Conservation (phyloP, 2,113 vertebrate species). For the Murina feae region DNA sequence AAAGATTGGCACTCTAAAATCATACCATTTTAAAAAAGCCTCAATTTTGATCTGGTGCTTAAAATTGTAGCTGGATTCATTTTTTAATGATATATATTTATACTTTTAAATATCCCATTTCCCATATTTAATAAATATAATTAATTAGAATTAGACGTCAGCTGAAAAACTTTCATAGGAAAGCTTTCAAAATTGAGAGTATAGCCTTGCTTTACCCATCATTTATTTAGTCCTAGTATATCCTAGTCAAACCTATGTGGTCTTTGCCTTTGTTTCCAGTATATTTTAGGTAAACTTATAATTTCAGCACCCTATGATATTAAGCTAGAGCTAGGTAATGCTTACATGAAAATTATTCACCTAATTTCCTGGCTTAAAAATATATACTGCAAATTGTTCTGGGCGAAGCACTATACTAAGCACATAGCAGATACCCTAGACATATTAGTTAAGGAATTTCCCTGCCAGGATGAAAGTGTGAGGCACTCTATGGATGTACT, state of each 20-base stretch:
- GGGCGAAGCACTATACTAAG: neutral
- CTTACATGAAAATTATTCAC: neutral
- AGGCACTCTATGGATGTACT: neutral
- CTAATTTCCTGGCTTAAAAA: neutral
- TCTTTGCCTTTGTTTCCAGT: neutral
- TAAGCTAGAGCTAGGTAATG: neutral
- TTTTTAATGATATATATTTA: neutral
- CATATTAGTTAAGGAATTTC: neutral
- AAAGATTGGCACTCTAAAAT: neutral
- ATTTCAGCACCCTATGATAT: neutral
- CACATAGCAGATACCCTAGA: neutral
- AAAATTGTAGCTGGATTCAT: neutral
- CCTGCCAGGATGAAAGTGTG: neutral
- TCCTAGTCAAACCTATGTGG: neutral
- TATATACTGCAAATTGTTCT: neutral
- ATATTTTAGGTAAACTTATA: neutral
- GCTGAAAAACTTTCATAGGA: neutral
- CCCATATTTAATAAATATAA: constrained; percentile 11
- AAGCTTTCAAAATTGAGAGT: constrained; percentile 12
- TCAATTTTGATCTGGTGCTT: constrained; percentile 42
- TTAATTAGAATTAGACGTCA: constrained; percentile 2
- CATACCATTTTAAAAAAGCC: neutral
- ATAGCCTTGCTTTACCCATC: neutral
- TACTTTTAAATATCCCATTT: constrained; percentile 25
- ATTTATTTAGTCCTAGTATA: neutral